Percentiles rank a stretch among this genome's conserved stretches.
phyloP scores from a whole-genome alignment of 2,113 vertebrate genomes.

The Rhagologus leucostigma region DNA sequence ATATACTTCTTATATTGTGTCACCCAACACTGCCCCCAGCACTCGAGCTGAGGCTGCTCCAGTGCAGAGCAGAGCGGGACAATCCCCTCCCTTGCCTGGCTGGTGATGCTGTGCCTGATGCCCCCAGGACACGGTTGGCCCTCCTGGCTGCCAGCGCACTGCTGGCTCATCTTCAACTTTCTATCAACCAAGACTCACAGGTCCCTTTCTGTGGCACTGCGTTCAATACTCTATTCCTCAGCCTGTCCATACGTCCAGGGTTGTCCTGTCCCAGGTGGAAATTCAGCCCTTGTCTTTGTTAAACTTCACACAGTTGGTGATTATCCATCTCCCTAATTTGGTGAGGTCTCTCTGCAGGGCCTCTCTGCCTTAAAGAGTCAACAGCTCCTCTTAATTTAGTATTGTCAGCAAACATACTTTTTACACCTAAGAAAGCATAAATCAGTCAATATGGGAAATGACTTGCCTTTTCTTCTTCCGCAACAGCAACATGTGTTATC shows the following conservation, averaged over 20 bases:
- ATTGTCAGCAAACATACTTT: not conserved
- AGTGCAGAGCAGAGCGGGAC: not conserved
- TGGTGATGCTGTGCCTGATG: not conserved
- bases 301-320: not conserved
- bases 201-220: rapidly evolving
- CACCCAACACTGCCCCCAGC: not conserved
- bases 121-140: rapidly evolving
- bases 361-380: not conserved
- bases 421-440: not conserved
- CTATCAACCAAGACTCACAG: rapidly evolving
- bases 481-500: not conserved
- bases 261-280: not conserved
- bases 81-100: rapidly evolving
- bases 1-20: rapidly evolving
- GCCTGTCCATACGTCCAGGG: too few relatives aligned
- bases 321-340: not conserved
- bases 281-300: not conserved
- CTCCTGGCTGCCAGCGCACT: not conserved
- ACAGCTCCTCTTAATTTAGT: not conserved
- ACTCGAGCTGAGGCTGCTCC: not conserved
- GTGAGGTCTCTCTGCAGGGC: not conserved
- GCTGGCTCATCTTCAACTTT: rapidly evolving
- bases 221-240: not conserved
- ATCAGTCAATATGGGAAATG: not conserved
- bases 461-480: not conserved